phyloP scores from a whole-genome alignment of 2,888 invertebrate species.

The Chloroclysta siterata region DNA sequence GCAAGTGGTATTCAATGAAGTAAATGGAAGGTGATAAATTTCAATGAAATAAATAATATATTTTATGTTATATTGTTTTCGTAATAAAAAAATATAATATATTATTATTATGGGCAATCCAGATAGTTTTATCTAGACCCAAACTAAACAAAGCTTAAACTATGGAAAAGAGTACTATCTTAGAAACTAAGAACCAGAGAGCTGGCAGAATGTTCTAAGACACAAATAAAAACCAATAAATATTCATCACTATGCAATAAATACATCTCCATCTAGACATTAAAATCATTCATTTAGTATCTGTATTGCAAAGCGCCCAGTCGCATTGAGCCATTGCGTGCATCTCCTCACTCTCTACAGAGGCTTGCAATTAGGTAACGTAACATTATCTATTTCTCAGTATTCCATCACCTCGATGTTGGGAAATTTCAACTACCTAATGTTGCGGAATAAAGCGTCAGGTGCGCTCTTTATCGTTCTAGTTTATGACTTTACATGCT shows the following conservation, averaged over 20 bases:
- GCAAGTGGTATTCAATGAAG: too few species aligned
- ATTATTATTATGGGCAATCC: too few species aligned
- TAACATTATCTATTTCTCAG: conserved; percentile 58
- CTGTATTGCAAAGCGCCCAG: conserved; percentile 31
- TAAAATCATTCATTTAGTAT: conserved; percentile 18
- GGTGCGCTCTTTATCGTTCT: conserved; percentile 19
- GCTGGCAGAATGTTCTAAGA: background rate
- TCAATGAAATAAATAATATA: too few species aligned
- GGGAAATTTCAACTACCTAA: conserved; percentile 56
- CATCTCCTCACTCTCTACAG: conserved; percentile 55
- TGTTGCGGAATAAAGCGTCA: conserved; percentile 38
- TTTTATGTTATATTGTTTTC: too few species aligned
- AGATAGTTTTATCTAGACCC: too few species aligned
- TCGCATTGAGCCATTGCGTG: conserved; percentile 58
- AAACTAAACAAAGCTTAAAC: too few species aligned
- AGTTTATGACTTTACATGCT: conserved; percentile 18
- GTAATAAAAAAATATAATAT: too few species aligned
- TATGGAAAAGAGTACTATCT: too few species aligned
- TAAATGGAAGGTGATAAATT: too few species aligned
- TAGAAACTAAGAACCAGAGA: too few species aligned
- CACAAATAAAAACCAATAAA: conserved; percentile 7
- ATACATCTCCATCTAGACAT: background rate
- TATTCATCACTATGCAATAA: background rate
- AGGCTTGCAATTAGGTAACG: conserved; percentile 62
- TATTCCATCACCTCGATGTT: conserved; percentile 55